Percentiles rank a stretch among this genome's conserved stretches.
Conservation (phyloP, 2,888 invertebrate species). For the Gastrophysa polygoni region DNA sequence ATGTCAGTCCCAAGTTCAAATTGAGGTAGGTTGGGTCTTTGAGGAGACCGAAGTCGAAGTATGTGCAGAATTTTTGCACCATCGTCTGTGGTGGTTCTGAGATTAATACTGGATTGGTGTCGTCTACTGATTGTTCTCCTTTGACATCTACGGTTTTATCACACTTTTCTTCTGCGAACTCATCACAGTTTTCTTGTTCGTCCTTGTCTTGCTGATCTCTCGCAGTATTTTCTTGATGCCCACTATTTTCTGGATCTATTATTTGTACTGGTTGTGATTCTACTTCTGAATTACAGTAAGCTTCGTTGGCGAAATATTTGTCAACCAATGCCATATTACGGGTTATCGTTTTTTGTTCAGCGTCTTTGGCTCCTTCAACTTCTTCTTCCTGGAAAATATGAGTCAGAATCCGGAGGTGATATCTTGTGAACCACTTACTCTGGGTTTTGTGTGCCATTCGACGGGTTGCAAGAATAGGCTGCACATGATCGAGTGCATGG, state of each 20-base stretch:
- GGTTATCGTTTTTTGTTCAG: neutral
- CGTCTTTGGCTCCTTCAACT: neutral
- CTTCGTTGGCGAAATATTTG: slow-evolving; percentile 8
- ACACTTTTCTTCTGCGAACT: neutral
- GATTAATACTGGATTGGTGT: slow-evolving; percentile 21
- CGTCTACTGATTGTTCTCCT: neutral
- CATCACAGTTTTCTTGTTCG: neutral
- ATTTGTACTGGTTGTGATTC: slow-evolving; percentile 1
- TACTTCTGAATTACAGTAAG: slow-evolving; percentile 13
- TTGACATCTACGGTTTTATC: neutral
- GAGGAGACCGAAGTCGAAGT: slow-evolving; percentile 74
- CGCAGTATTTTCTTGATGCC: neutral
- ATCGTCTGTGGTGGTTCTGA: slow-evolving; percentile 32
- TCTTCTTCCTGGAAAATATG: neutral
- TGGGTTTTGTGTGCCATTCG: slow-evolving; percentile 70
- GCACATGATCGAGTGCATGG: slow-evolving; percentile 71
- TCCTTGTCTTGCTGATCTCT: neutral
- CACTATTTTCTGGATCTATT: neutral
- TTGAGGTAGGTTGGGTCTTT: slow-evolving; percentile 73
- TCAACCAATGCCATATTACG: neutral
- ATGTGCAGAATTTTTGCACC: slow-evolving; percentile 64
- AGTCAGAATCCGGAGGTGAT: neutral
- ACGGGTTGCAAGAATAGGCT: slow-evolving; percentile 75
- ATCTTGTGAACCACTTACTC: slow-evolving; percentile 35
- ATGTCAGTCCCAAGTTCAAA: slow-evolving; percentile 72